Evolutionary conservation across 1,140 invertebrate species (phyloP).

Genomic region (Fopius arisanus): DNA sequence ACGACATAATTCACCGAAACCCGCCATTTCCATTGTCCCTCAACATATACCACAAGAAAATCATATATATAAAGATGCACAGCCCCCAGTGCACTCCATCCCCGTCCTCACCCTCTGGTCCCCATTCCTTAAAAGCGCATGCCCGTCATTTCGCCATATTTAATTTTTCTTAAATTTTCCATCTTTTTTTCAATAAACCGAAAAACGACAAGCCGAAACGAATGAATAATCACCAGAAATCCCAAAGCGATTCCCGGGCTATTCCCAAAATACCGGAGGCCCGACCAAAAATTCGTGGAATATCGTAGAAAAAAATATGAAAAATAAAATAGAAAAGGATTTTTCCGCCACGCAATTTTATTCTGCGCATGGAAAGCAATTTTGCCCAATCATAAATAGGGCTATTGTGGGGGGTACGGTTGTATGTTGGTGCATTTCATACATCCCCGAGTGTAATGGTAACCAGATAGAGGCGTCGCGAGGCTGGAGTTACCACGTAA

Average conservation of each 20-base stretch:
- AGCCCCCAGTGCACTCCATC: not conserved
- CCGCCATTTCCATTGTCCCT: not conserved
- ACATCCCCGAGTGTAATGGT: conserved; percentile 63
- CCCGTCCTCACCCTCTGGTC: not conserved
- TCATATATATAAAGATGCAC: not conserved
- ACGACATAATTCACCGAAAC: not conserved
- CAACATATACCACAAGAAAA: not conserved
- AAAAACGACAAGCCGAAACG: too few relatives aligned
- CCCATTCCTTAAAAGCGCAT: conserved; percentile 39
- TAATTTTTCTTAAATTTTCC: conserved; percentile 59
- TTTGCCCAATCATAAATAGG: conserved; percentile 68
- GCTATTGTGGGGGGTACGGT: conserved; percentile 65
- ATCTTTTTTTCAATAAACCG: conserved; percentile 22
- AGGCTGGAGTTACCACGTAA: conserved; percentile 59
- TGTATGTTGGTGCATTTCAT: conserved; percentile 64
- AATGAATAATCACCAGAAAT: not conserved
- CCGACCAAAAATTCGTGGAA: not conserved
- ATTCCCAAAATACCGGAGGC: not conserved
- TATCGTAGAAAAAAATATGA: conserved; percentile 9
- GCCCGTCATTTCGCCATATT: conserved; percentile 53
- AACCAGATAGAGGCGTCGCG: conserved; percentile 64
- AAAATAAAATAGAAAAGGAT: conserved; percentile 43
- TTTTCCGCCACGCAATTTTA: conserved; percentile 65
- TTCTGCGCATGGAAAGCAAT: conserved; percentile 67
- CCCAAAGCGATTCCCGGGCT: not conserved